Evolutionary conservation across 2,797 vertebrate genomes (phyloP).

Genomic region (Oceanodroma leucorhoa): DNA sequence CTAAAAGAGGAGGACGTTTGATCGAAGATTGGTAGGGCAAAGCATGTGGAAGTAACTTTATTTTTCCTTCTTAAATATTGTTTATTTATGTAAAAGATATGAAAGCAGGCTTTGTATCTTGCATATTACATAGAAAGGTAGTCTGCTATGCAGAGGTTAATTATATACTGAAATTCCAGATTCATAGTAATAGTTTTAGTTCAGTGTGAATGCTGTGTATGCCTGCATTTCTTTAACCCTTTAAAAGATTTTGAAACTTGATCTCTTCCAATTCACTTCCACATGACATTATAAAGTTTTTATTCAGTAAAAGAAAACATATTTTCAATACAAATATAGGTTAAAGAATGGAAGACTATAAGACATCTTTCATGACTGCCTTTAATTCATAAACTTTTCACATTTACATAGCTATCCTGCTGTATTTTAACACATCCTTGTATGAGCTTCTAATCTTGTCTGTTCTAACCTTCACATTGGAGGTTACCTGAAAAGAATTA

Average conservation of each 20-base stretch:
- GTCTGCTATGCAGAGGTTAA: neutral
- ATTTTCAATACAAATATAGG: neutral
- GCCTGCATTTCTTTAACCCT: neutral
- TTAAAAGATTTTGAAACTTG: neutral
- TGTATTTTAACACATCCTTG: neutral
- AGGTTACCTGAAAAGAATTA: neutral
- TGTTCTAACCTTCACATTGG: neutral
- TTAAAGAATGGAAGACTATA: neutral
- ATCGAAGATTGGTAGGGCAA: neutral
- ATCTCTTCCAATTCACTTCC: neutral
- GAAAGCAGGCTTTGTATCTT: neutral
- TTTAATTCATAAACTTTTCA: neutral
- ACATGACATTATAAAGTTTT: neutral
- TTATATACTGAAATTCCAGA: neutral
- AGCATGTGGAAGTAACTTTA: neutral
- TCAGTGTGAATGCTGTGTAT: neutral
- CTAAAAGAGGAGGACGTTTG: neutral
- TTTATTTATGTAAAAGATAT: neutral
- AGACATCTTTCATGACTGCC: neutral
- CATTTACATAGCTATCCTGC: neutral
- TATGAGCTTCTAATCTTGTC: neutral
- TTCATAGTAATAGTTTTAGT: neutral
- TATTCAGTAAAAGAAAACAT: neutral
- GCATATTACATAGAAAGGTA: neutral
- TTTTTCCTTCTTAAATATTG: neutral